Percentiles rank a stretch among this genome's conserved stretches.
These are phyloP conservation scores for Montipora capricornis DNA, from an alignment of 64 coral and sea anemone species.

Conservation along the genomic window DNA sequence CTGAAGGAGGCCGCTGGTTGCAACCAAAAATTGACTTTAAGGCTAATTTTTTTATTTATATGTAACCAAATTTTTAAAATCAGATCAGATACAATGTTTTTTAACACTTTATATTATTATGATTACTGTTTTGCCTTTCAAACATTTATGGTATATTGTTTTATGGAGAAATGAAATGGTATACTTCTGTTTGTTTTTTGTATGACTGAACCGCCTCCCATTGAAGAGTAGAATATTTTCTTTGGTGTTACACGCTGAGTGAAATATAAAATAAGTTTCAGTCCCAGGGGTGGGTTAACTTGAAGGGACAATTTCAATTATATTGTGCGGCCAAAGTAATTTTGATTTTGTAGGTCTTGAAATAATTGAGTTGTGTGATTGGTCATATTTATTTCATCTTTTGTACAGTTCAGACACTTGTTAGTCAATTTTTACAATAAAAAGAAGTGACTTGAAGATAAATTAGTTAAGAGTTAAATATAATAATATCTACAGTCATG, in stretches of 20 bases:
- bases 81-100: no score
- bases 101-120: neutral
- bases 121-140: neutral
- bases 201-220: no score
- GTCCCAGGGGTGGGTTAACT: no score
- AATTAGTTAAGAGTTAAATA: no score
- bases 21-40: no score
- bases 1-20: no score
- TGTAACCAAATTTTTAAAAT: neutral
- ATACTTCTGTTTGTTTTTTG: neutral
- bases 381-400: slow-evolving; percentile 53
- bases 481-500: no score
- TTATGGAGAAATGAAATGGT: neutral
- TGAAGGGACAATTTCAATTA: neutral
- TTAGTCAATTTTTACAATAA: slow-evolving; percentile 70
- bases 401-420: slow-evolving; percentile 73
- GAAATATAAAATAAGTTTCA: no score
- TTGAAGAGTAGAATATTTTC: no score
- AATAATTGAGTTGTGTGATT: neutral
- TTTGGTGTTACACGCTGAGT: no score
- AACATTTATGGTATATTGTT: neutral
- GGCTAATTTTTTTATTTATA: no score
- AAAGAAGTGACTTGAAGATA: neutral
- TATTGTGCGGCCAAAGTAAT: neutral
- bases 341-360: slow-evolving; percentile 30